Conservation (phyloP, 2,888 invertebrate genomes). For the Patella ulyssiponensis region DNA sequence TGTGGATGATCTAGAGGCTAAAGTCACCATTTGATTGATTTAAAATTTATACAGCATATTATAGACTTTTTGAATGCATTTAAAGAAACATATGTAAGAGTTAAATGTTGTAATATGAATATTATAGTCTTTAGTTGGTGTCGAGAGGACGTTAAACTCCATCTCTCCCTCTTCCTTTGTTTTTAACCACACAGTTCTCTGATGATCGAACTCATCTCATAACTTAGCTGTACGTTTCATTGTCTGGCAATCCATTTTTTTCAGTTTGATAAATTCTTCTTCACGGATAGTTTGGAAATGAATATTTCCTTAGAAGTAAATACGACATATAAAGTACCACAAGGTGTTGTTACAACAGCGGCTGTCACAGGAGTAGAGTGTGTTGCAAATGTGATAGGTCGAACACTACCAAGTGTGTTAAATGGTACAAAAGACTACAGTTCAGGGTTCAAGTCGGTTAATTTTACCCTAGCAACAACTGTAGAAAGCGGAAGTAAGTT, state of each 20-base stretch:
- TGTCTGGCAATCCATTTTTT: neutral
- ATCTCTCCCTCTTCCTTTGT: constrained; percentile 13
- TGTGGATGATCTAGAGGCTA: no score
- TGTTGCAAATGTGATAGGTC: constrained; percentile 31
- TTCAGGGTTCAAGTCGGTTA: constrained; percentile 4
- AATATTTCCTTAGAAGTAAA: constrained; percentile 39
- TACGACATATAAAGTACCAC: constrained; percentile 36
- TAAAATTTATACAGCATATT: no score
- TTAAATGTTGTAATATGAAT: no score
- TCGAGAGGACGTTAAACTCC: no score
- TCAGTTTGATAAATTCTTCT: constrained; percentile 52
- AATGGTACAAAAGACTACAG: constrained; percentile 33
- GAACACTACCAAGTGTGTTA: constrained; percentile 26
- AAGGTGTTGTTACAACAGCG: constrained; percentile 36
- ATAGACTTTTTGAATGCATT: no score
- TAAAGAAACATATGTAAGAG: no score
- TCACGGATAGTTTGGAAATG: constrained; percentile 51
- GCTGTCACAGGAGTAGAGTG: constrained; percentile 40
- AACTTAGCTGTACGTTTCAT: no score
- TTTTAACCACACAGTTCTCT: neutral
- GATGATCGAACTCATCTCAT: neutral
- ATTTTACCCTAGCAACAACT: neutral
- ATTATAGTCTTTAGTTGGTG: no score
- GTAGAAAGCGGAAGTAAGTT: no score
- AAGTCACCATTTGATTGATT: no score